Base-by-base conservation (phyloP, 1,140 invertebrate genomes). In the Lysiphlebus fabarum region DNA sequence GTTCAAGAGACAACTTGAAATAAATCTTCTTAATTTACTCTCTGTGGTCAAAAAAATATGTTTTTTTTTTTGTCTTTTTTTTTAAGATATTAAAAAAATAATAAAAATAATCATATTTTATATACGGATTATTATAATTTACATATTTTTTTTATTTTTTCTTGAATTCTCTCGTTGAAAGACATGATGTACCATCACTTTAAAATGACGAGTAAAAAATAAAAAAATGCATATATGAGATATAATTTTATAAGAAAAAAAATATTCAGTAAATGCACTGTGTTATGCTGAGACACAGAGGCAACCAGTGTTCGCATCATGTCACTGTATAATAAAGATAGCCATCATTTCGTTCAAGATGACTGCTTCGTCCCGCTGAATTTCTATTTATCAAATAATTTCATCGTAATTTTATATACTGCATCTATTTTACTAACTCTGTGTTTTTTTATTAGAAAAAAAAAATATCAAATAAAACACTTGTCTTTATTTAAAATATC, bases 371-470 rank as follows among this genome's bases (percentile, higher is more conserved):
- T 47, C 54, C 40, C 54, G 43, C 5, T 11, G 54, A 60, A 55
- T 55, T 60, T 49, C 37, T 11, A 49, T 33, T 62, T 65, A 65
- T 65, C 64, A 57, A 55, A 58, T 58, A 56, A 70, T 67, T 70
- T 56, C 56, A 66, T 64, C 62, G 41, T 34, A 41, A 48, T 40
- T 44, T 44, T 34, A 33, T 34, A 33, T 45, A 53, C 11, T 41
- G 38, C 8, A 59, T 59, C 17, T 26, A 1, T 26, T 26, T 26
- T 26, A 26, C 17, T 26, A 26, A 26, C 17, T 26, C 49, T 36
- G 49, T 10, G 34, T 38, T 8, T 51, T 51, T 9, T 40, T 40
- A 40, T 8, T 11, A n/a, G 49, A 9, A n/a, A 38, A 12, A n/a
- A 12, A 51, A 51, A 51, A 37, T 5, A 45, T 2, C 2, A 11